Evolutionary conservation across 1,140 invertebrate species (phyloP).

Genomic region (Drosophila paulistorum): DNA sequence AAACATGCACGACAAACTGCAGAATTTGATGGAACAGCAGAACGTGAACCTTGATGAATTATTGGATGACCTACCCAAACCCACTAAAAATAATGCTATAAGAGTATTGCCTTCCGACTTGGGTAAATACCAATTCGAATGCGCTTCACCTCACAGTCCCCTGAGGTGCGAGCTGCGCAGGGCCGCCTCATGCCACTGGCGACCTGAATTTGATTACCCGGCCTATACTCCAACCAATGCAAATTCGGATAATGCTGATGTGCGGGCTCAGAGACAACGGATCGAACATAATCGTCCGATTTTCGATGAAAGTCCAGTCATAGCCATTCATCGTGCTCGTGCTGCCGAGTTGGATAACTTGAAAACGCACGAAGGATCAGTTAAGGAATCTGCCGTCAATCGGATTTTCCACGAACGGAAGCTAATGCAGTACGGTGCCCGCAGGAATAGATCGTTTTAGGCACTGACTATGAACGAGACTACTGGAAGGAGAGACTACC

Average conservation of each 20-base stretch:
- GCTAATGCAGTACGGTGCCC: too few relatives aligned
- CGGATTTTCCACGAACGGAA: too few relatives aligned
- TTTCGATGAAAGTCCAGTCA: neutral
- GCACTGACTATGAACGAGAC: too few relatives aligned
- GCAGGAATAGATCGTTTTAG: too few relatives aligned
- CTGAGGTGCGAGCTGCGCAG: neutral
- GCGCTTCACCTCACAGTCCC: neutral
- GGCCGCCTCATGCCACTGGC: neutral
- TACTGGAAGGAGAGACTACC: too few relatives aligned
- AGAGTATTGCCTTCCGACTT: neutral
- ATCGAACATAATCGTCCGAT: neutral
- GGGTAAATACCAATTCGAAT: neutral
- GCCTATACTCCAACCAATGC: neutral
- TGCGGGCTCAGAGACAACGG: neutral
- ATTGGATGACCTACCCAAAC: too few relatives aligned
- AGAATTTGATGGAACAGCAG: neutral
- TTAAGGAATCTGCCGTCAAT: too few relatives aligned
- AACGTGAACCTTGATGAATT: neutral
- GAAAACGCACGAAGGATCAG: too few relatives aligned
- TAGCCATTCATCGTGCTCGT: neutral
- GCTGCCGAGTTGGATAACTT: neutral
- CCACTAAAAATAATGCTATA: too few relatives aligned
- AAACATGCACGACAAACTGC: neutral
- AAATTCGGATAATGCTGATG: neutral
- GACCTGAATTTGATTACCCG: neutral